phyloP scores from a whole-genome alignment of 2,888 invertebrate species.

The Campaea margaritaria region DNA sequence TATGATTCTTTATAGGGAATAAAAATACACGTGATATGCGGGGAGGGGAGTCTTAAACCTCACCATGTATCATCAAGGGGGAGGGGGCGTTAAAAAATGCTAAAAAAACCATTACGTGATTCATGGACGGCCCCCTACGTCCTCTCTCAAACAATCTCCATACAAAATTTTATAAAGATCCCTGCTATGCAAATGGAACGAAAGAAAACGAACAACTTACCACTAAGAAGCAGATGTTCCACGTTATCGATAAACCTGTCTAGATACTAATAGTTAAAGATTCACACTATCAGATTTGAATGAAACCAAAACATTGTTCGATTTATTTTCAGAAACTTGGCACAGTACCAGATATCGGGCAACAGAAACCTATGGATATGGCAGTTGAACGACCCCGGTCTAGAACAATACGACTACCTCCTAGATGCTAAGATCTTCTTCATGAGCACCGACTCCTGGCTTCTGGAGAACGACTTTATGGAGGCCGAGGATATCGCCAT shows the following conservation, averaged over 20 bases:
- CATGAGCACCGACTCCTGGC: constrained; percentile 64
- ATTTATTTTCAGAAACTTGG: constrained; percentile 65
- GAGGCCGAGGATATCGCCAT: constrained; percentile 66
- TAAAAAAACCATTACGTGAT: no score
- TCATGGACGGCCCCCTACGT: no score
- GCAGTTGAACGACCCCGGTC: constrained; percentile 76
- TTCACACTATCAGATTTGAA: background rate
- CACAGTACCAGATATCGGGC: constrained; percentile 57
- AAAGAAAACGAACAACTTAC: no score
- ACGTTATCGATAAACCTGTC: background rate
- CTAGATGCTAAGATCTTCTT: constrained; percentile 68
- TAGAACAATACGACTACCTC: constrained; percentile 70
- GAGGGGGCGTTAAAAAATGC: no score
- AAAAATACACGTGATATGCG: no score
- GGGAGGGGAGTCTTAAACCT: no score
- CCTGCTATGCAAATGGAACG: no score
- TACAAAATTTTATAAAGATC: no score
- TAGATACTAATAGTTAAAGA: background rate
- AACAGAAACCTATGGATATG: constrained; percentile 71
- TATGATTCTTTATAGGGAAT: no score
- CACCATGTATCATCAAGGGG: no score
- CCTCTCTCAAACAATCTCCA: no score
- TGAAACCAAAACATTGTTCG: background rate
- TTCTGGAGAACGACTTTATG: constrained; percentile 54
- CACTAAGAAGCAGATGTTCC: background rate